These are phyloP conservation scores for Enteromius thamalakanensis DNA, from an alignment of 2,797 vertebrate species.

Conservation along the genomic window DNA sequence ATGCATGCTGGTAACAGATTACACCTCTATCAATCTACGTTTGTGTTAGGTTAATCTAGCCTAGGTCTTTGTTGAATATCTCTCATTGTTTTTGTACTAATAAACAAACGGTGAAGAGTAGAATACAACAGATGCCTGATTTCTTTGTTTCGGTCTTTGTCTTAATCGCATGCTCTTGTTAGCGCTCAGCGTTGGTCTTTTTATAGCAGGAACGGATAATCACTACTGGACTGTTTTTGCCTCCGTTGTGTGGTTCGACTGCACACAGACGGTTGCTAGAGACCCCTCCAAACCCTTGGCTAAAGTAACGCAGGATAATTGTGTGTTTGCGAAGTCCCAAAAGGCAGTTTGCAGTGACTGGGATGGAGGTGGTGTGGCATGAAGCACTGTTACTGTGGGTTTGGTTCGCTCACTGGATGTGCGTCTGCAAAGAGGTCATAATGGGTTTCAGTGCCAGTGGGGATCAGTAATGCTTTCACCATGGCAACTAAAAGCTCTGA, in stretches of 20 bases:
- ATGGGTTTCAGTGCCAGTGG: conserved; percentile 29
- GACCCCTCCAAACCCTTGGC: conserved; percentile 50
- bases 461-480: conserved; percentile 34
- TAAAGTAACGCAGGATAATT: conserved; percentile 52
- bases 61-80: background rate
- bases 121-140: background rate
- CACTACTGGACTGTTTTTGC: conserved; percentile 45
- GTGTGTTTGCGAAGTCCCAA: conserved; percentile 56
- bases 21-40: background rate
- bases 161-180: conserved; percentile 20
- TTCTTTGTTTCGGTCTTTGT: conserved; percentile 36
- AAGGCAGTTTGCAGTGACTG: conserved; percentile 41
- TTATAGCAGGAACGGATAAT: conserved; percentile 57
- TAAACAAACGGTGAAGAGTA: background rate
- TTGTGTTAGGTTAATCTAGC: conserved; percentile 4
- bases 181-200: conserved; percentile 35
- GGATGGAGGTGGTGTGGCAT: conserved; percentile 15
- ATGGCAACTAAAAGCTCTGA: conserved; percentile 21
- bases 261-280: conserved; percentile 56
- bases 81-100: background rate
- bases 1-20: background rate
- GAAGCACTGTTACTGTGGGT: conserved; percentile 7
- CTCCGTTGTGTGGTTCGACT: conserved; percentile 49
- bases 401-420: conserved; percentile 4
- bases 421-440: conserved; percentile 8